phyloP scores from a whole-genome alignment of 2,797 vertebrate genomes.

The Chloroceryle inda region DNA sequence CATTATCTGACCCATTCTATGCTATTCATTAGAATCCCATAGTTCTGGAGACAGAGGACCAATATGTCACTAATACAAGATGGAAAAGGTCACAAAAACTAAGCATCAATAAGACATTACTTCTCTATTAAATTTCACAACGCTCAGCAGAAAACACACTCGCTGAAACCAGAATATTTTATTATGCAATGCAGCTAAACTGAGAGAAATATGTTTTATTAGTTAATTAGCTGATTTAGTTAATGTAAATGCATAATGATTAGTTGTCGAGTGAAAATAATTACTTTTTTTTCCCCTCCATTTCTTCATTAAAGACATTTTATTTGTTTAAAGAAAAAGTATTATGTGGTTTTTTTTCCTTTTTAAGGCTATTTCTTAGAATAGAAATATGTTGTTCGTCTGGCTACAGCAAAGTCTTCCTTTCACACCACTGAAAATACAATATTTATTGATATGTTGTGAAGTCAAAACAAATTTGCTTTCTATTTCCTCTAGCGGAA shows the following conservation, averaged over 20 bases:
- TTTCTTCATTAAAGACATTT: constrained; percentile 51
- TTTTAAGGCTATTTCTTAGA: constrained; percentile 13
- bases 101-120: constrained; percentile 82
- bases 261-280: constrained; percentile 60
- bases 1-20: constrained; percentile 87
- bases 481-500: constrained; percentile 34
- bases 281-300: not conserved
- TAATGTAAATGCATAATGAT: constrained; percentile 39
- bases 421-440: not conserved
- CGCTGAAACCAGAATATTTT: constrained; percentile 68
- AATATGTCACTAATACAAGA: constrained; percentile 84
- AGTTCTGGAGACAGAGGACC: constrained; percentile 80
- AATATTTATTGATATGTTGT: not conserved
- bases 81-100: constrained; percentile 84
- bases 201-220: constrained; percentile 57
- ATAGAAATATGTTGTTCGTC: not conserved
- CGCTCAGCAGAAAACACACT: constrained; percentile 78
- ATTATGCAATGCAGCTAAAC: constrained; percentile 61
- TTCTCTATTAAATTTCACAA: constrained; percentile 81
- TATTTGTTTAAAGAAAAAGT: constrained; percentile 19
- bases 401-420: not conserved
- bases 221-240: not conserved
- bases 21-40: constrained; percentile 82
- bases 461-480: constrained; percentile 44
- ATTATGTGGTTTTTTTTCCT: not conserved